Conservation (phyloP, 1,140 invertebrate genomes). For the Bombus haemorrhoidalis region DNA sequence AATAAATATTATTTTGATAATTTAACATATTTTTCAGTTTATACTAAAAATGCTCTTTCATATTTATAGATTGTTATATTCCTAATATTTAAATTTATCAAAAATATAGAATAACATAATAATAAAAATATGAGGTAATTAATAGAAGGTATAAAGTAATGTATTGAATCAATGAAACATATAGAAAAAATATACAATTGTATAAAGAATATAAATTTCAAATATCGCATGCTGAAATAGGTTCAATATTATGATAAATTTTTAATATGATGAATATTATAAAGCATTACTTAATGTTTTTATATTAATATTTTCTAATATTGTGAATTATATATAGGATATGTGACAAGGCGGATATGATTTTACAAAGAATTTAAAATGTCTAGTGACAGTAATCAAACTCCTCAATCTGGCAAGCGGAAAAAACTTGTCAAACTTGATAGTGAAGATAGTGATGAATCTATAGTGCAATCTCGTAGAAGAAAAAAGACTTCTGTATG, state of each 20-base stretch:
- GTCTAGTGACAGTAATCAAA: constrained; percentile 75
- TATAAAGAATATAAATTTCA: not conserved
- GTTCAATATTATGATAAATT: not conserved
- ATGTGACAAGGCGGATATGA: constrained; percentile 55
- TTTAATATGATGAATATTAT: not conserved
- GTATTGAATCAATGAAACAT: not conserved
- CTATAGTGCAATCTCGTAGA: constrained; percentile 66
- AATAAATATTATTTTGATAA: not conserved
- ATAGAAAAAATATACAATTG: not conserved
- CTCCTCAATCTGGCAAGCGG: constrained; percentile 61
- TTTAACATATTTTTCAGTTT: not conserved
- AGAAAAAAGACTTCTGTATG: constrained; percentile 72
- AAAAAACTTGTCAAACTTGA: constrained; percentile 69
- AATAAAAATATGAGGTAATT: not conserved
- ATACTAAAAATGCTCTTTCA: not conserved
- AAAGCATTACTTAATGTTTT: not conserved
- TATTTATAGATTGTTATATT: not conserved
- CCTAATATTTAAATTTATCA: not conserved
- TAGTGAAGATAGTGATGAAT: constrained; percentile 77
- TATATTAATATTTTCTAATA: not conserved
- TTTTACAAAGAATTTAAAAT: constrained; percentile 68
- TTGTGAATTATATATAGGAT: constrained; percentile 8
- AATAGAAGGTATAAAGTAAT: not conserved
- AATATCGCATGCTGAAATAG: not conserved
- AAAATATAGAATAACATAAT: not conserved